These are phyloP conservation scores for Temnothorax ravouxi DNA, from an alignment of 2,888 invertebrate genomes.

Conservation along the genomic window DNA sequence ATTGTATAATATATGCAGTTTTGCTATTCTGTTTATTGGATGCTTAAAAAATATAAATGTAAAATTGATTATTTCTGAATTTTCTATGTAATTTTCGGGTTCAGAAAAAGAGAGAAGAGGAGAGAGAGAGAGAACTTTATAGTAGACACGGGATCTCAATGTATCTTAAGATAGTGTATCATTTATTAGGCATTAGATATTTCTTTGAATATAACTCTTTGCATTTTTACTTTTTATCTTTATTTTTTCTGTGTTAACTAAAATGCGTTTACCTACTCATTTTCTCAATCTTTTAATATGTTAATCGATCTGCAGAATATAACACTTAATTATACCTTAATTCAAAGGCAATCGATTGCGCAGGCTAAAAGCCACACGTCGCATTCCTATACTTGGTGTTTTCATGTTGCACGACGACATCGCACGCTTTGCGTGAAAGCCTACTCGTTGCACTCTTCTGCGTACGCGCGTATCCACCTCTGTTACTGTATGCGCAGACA, in stretches of 20 bases:
- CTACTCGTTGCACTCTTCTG: constrained; percentile 35
- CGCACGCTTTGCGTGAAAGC: constrained; percentile 31
- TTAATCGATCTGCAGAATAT: not conserved
- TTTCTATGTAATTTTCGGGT: not conserved
- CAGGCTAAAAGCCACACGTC: constrained; percentile 9
- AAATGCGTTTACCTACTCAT: not conserved
- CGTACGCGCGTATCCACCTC: constrained; percentile 68
- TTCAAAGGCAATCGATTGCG: constrained; percentile 9
- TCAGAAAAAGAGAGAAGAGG: not conserved
- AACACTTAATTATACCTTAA: not conserved
- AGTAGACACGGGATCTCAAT: not conserved
- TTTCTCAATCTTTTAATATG: not conserved
- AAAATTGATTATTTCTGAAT: not conserved
- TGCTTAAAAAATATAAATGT: not conserved
- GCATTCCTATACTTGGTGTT: constrained; percentile 42
- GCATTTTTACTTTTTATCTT: not conserved
- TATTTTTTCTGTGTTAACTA: not conserved
- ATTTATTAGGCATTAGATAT: not conserved
- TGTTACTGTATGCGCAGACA: constrained; percentile 76
- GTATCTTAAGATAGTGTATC: not conserved
- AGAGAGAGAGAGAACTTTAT: not conserved
- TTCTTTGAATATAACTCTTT: not conserved
- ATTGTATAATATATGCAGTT: too few species aligned
- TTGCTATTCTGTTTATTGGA: not conserved
- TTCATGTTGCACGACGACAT: constrained; percentile 14